phyloP scores from a whole-genome alignment of 2,888 invertebrate genomes.

The Rhodophaea formosa region DNA sequence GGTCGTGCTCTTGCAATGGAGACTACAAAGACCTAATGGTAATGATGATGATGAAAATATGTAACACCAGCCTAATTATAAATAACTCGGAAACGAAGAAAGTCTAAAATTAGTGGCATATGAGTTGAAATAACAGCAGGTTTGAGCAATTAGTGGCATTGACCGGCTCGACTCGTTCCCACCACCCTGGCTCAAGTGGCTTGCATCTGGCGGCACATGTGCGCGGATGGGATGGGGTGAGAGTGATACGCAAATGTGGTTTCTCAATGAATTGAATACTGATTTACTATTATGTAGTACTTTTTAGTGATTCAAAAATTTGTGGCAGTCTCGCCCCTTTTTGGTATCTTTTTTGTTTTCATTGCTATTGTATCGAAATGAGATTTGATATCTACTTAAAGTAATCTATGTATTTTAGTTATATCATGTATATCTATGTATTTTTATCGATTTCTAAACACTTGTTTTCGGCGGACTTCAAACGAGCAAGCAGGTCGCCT shows the following conservation, averaged over 20 bases:
- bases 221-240: constrained; percentile 22
- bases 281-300: constrained; percentile 1
- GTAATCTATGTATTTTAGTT: too few species aligned
- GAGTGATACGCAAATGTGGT: constrained; percentile 14
- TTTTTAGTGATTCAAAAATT: neutral
- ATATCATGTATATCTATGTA: too few species aligned
- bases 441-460: too few species aligned
- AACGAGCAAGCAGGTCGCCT: too few species aligned
- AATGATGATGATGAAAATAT: neutral
- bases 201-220: constrained; percentile 67
- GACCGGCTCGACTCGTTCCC: constrained; percentile 45
- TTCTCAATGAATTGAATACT: neutral
- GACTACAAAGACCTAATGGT: too few species aligned
- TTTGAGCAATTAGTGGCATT: constrained; percentile 14
- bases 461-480: too few species aligned
- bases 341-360: neutral
- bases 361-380: neutral
- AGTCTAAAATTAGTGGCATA: neutral
- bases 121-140: constrained; percentile 12
- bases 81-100: neutral
- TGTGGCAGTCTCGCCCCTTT: neutral
- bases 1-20: too few species aligned
- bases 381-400: too few species aligned
- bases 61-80: too few species aligned
- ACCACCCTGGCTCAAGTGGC: constrained; percentile 62